Percentiles rank a stretch among this genome's conserved stretches.
Evolutionary conservation across 2,113 vertebrate genomes (phyloP).

Genomic region (Andinoacara biseriatus): DNA sequence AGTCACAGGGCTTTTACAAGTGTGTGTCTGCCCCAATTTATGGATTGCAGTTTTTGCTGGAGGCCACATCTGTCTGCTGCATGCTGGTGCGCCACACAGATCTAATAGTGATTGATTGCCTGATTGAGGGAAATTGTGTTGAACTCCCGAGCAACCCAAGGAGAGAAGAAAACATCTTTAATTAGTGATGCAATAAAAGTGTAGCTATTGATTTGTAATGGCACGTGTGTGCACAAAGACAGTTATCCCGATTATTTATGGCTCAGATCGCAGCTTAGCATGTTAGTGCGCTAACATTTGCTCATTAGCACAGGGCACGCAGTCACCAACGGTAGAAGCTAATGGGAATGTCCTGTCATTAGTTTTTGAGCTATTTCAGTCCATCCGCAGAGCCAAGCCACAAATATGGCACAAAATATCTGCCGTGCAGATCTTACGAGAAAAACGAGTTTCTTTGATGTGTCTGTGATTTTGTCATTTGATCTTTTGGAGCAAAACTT

Average conservation of each 20-base stretch:
- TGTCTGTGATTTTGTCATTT: conserved; percentile 30
- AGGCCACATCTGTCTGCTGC: conserved; percentile 69
- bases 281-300: neutral
- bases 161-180: conserved; percentile 57
- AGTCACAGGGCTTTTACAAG: conserved; percentile 54
- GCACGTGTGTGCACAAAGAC: conserved; percentile 21
- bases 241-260: conserved; percentile 37
- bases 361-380: neutral
- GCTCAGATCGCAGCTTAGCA: neutral
- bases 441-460: conserved; percentile 26
- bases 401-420: neutral
- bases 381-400: neutral
- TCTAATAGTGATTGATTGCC: conserved; percentile 75
- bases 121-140: conserved; percentile 71
- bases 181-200: conserved; percentile 61
- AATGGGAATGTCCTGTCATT: conserved; percentile 1
- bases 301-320: neutral
- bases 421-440: neutral
- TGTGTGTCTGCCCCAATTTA: conserved; percentile 68
- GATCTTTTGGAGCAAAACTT: conserved; percentile 14
- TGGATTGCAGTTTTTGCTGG: conserved; percentile 53
- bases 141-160: conserved; percentile 64
- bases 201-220: conserved; percentile 63
- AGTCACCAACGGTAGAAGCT: neutral
- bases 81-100: conserved; percentile 51